Conservation (phyloP, 1,140 invertebrate species). For the Apis cerana region DNA sequence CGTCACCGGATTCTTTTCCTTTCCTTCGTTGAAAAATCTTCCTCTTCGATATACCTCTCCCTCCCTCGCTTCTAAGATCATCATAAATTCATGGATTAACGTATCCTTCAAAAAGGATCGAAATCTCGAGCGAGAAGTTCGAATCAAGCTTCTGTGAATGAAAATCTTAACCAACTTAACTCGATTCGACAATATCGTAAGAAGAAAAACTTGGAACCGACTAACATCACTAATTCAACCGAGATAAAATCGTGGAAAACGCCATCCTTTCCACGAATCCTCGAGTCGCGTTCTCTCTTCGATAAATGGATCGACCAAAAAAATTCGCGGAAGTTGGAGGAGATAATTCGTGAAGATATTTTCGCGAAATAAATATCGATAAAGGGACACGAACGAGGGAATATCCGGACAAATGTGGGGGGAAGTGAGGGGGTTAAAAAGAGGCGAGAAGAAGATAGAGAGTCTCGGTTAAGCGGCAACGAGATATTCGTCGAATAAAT, state of each 20-base stretch:
- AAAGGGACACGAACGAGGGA: background rate
- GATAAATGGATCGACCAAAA: background rate
- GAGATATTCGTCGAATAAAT: constrained; percentile 38
- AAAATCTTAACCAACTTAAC: constrained; percentile 33
- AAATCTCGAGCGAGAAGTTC: background rate
- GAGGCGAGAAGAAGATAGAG: background rate
- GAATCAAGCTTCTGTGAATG: constrained; percentile 28
- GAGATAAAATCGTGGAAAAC: too few relatives aligned
- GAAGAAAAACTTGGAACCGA: too few relatives aligned
- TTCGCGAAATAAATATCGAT: background rate
- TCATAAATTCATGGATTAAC: too few relatives aligned
- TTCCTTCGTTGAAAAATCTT: too few relatives aligned
- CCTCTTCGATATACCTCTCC: too few relatives aligned
- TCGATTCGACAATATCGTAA: too few relatives aligned
- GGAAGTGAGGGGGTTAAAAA: background rate
- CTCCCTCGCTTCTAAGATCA: too few relatives aligned
- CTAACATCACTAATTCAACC: too few relatives aligned
- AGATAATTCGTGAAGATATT: background rate
- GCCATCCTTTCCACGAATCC: too few relatives aligned
- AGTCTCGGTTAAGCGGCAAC: constrained; percentile 5
- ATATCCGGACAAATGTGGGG: too few relatives aligned
- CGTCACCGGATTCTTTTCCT: background rate
- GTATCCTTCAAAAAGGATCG: too few relatives aligned
- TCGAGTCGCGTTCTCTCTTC: too few relatives aligned
- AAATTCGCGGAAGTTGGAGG: background rate